Conservation (phyloP, 2,888 invertebrate species). For the Lasioglossum leucozonium region DNA sequence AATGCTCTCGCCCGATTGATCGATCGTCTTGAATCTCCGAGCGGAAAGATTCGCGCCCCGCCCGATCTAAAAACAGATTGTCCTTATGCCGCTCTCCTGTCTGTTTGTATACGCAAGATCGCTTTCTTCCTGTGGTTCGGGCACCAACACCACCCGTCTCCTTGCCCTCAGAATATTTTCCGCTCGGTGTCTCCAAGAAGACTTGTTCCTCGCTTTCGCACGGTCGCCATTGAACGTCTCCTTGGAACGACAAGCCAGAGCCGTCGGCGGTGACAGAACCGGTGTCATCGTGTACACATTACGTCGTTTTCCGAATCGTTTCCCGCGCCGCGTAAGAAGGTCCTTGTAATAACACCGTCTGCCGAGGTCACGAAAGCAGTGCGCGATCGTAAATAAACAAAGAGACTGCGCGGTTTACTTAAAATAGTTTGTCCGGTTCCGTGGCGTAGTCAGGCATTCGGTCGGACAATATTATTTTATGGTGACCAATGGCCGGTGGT, state of each 20-base stretch:
- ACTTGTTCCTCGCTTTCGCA: neutral
- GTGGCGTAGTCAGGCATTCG: conserved; percentile 62
- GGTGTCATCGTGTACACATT: conserved; percentile 46
- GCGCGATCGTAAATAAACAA: conserved; percentile 69
- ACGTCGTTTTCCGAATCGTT: conserved; percentile 62
- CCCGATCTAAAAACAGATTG: conserved; percentile 12
- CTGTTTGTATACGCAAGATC: neutral
- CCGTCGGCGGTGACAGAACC: conserved; percentile 47
- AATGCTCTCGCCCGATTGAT: conserved; percentile 31
- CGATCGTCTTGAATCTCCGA: conserved; percentile 32
- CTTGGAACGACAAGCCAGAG: conserved; percentile 12
- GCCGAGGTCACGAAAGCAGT: conserved; percentile 58
- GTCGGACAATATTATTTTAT: conserved; percentile 75
- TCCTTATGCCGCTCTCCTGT: neutral
- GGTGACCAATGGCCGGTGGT: conserved; percentile 49
- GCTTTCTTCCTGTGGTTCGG: neutral
- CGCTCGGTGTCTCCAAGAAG: neutral
- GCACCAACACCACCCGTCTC: neutral
- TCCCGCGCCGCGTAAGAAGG: conserved; percentile 53
- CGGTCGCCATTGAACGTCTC: neutral
- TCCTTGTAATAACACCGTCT: conserved; percentile 72
- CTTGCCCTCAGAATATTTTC: neutral
- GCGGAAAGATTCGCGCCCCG: conserved; percentile 14
- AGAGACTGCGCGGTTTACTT: conserved; percentile 44
- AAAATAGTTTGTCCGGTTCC: conserved; percentile 66